These are phyloP conservation scores for Rhinolophus ferrumequinum DNA, from an alignment of 2,113 vertebrate genomes.

Conservation along the genomic window DNA sequence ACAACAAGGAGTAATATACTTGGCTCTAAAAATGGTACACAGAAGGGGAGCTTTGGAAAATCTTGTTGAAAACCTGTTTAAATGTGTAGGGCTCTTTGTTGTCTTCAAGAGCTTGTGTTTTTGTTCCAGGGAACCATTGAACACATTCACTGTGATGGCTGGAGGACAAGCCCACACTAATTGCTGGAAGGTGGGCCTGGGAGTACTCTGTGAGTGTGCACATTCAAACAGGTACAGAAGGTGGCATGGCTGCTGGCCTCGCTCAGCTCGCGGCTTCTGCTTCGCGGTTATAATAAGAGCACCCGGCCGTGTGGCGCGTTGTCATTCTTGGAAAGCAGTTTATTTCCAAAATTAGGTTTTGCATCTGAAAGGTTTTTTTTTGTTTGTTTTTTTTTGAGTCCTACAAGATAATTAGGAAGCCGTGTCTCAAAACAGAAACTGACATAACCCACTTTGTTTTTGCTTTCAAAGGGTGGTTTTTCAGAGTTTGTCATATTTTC, in stretches of 20 bases:
- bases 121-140: background rate
- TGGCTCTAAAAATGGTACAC: background rate
- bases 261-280: background rate
- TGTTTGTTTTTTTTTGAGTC: slow-evolving; percentile 68
- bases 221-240: slow-evolving; percentile 20
- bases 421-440: slow-evolving; percentile 57
- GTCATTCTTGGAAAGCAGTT: slow-evolving; percentile 70
- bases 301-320: slow-evolving; percentile 27
- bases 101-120: background rate
- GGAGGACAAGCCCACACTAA: background rate
- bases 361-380: slow-evolving; percentile 63
- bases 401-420: slow-evolving; percentile 70
- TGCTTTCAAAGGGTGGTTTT: background rate
- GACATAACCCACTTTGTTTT: slow-evolving; percentile 63
- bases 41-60: background rate
- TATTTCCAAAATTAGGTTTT: slow-evolving; percentile 75
- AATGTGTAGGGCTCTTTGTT: background rate
- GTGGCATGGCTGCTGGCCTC: background rate
- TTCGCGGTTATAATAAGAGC: slow-evolving; percentile 41
- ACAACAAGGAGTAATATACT: background rate
- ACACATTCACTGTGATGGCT: background rate
- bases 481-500: slow-evolving; percentile 7
- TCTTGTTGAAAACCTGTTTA: background rate
- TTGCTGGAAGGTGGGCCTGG: background rate
- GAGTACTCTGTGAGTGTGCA: background rate